phyloP scores from a whole-genome alignment of 2,113 vertebrate species.

The Protobothrops mucrosquamatus region DNA sequence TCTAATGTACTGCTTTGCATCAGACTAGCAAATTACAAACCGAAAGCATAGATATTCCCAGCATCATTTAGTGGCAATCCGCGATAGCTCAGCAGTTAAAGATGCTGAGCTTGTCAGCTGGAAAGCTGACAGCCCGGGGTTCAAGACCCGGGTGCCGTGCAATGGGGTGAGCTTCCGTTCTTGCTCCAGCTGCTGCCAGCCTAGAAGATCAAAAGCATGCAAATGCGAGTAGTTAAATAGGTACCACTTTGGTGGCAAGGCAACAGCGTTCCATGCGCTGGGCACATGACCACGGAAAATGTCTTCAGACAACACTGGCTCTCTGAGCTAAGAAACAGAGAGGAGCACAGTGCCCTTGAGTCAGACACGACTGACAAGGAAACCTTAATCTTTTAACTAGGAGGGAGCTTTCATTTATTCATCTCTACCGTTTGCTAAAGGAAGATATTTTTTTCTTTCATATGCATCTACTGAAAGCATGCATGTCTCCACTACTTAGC shows the following conservation, averaged over 20 bases:
- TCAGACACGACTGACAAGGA: neutral
- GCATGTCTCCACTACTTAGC: neutral
- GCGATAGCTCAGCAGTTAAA: neutral
- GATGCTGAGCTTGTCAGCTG: neutral
- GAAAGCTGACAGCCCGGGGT: neutral
- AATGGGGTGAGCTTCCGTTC: neutral
- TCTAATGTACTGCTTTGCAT: neutral
- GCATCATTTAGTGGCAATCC: neutral
- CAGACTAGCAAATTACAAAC: neutral
- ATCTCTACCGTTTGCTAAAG: slow-evolving; percentile 39
- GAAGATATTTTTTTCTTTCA: slow-evolving; percentile 24
- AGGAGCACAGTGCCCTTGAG: neutral
- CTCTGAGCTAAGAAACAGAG: neutral
- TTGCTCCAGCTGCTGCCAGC: neutral
- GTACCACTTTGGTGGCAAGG: neutral
- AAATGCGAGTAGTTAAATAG: neutral
- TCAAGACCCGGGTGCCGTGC: neutral
- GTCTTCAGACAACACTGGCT: neutral
- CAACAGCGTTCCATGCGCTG: neutral
- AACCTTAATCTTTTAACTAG: neutral
- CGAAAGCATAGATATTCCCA: neutral
- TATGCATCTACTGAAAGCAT: slow-evolving; percentile 10
- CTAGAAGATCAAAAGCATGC: neutral
- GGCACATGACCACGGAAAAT: neutral
- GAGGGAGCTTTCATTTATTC: neutral